Conservation (phyloP, 2,113 vertebrate genomes). For the Laterallus jamaicensis region DNA sequence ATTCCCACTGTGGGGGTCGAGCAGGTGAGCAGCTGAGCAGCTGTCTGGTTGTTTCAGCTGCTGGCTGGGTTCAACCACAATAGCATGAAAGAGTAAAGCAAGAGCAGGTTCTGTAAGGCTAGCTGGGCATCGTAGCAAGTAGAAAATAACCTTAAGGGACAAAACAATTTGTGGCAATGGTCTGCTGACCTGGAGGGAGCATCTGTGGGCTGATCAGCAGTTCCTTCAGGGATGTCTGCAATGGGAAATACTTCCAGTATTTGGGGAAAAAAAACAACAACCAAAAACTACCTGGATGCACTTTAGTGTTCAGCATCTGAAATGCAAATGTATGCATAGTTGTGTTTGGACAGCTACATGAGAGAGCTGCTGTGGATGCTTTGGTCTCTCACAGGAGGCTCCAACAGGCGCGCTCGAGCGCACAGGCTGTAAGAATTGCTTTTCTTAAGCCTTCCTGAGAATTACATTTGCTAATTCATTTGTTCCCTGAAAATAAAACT, state of each 20-base stretch:
- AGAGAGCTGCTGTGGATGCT: constrained; percentile 20
- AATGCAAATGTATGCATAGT: constrained; percentile 50
- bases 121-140: neutral
- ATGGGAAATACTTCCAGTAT: neutral
- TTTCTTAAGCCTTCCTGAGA: constrained; percentile 30
- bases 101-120: neutral
- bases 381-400: constrained; percentile 34
- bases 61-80: too few species aligned
- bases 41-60: too few species aligned
- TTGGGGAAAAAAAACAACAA: neutral
- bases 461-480: constrained; percentile 37
- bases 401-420: neutral
- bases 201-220: constrained; percentile 18
- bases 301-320: constrained; percentile 24
- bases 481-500: constrained; percentile 18
- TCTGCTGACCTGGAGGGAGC: neutral
- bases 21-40: too few species aligned
- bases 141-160: constrained; percentile 20
- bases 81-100: neutral
- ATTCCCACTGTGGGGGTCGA: too few species aligned
- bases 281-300: neutral
- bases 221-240: constrained; percentile 35
- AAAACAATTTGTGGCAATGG: neutral
- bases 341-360: constrained; percentile 34
- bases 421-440: neutral